Conservation (phyloP, 2,888 invertebrate species). For the Nowickia ferox region DNA sequence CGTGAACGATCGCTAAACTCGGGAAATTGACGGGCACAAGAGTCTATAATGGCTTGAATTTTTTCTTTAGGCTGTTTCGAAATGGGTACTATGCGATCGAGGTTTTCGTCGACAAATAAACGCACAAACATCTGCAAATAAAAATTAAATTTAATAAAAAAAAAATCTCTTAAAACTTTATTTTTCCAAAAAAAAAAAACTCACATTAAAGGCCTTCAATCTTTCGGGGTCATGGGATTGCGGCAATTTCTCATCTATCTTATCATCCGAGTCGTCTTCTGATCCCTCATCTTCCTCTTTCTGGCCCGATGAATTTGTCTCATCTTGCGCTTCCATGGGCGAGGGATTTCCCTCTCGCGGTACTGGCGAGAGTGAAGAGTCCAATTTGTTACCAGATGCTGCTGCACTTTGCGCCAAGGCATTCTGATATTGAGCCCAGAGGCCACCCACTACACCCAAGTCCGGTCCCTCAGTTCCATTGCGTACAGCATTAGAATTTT, state of each 20-base stretch:
- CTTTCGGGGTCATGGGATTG: slow-evolving; percentile 94
- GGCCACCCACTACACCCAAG: slow-evolving; percentile 86
- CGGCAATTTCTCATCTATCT: slow-evolving; percentile 90
- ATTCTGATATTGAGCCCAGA: slow-evolving; percentile 94
- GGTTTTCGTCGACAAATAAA: slow-evolving; percentile 97
- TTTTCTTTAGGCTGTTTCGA: slow-evolving; percentile 99
- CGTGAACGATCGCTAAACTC: slow-evolving; percentile 97
- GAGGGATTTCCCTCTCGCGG: slow-evolving; percentile 86
- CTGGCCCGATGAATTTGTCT: slow-evolving; percentile 94
- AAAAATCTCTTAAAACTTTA: background rate
- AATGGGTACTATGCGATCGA: slow-evolving; percentile 97
- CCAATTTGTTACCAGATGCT: slow-evolving; percentile 82
- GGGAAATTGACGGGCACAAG: slow-evolving; percentile 97
- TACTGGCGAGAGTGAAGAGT: slow-evolving; percentile 83
- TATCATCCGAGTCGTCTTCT: slow-evolving; percentile 95
- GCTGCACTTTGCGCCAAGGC: slow-evolving; percentile 88
- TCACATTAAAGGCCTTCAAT: slow-evolving; percentile 97
- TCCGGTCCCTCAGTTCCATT: slow-evolving; percentile 84
- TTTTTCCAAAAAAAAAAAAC: slow-evolving; percentile 77
- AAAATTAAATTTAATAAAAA: slow-evolving; percentile 22
- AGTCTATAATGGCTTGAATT: slow-evolving; percentile 98
- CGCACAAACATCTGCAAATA: slow-evolving; percentile 96
- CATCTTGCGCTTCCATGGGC: slow-evolving; percentile 87
- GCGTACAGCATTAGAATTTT: slow-evolving; percentile 89
- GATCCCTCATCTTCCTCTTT: slow-evolving; percentile 92